Conservation (phyloP, 1,140 invertebrate species). For the Linepithema humile region DNA sequence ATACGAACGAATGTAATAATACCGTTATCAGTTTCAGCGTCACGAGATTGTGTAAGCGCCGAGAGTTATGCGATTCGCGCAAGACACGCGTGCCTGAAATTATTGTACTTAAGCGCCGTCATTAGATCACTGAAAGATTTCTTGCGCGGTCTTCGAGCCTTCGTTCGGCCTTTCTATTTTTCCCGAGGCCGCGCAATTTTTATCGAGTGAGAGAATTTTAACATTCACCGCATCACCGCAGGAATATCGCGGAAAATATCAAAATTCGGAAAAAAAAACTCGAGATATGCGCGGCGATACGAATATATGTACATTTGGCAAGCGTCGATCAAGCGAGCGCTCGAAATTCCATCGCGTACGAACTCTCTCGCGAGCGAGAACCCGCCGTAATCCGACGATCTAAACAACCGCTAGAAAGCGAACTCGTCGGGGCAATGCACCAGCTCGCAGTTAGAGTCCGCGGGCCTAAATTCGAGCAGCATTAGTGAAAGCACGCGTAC, state of each 20-base stretch:
- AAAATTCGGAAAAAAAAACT: not conserved
- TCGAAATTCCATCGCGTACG: not conserved
- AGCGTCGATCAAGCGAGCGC: not conserved
- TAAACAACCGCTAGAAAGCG: constrained; percentile 66
- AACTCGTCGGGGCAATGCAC: constrained; percentile 60
- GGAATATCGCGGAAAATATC: not conserved
- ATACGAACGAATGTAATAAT: constrained; percentile 6
- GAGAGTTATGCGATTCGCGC: constrained; percentile 20
- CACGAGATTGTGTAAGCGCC: not conserved
- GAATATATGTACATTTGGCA: not conserved
- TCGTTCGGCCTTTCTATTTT: not conserved
- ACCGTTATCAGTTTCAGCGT: constrained; percentile 12
- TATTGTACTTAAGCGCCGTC: not conserved
- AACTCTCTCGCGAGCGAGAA: constrained; percentile 3
- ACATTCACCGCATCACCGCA: not conserved
- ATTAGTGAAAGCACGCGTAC: constrained; percentile 63
- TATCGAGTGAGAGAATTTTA: not conserved
- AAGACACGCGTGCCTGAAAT: not conserved
- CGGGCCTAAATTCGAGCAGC: constrained; percentile 52
- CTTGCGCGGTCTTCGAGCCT: not conserved
- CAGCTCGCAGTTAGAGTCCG: constrained; percentile 32
- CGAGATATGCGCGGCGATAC: not conserved
- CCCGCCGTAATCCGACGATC: constrained; percentile 59
- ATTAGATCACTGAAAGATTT: not conserved
- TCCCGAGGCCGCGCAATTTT: not conserved